Percentiles rank a stretch among this genome's conserved stretches.
phyloP scores from a whole-genome alignment of 2,113 vertebrate genomes.

The Corythornis vintsioides region DNA sequence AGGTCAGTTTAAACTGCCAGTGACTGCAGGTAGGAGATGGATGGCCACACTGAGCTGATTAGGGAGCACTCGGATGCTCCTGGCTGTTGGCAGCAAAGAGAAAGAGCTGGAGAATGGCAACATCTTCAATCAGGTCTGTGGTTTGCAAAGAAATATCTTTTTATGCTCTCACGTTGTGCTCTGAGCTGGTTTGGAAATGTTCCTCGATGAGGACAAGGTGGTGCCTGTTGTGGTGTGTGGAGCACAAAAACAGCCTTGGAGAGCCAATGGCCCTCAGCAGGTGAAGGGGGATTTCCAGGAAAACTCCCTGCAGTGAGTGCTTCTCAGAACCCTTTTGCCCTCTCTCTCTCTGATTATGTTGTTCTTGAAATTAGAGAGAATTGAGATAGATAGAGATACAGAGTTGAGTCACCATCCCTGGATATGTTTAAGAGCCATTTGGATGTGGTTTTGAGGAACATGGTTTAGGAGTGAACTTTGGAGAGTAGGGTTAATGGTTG shows the following conservation, averaged over 20 bases:
- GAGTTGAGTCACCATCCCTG: too few relatives aligned
- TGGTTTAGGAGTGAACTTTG: too few relatives aligned
- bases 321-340: neutral
- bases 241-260: neutral
- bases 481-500: too few relatives aligned
- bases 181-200: neutral
- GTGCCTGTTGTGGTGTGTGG: neutral
- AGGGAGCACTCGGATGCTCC: neutral
- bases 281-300: neutral
- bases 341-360: neutral
- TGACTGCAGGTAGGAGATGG: conserved; percentile 20
- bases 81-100: neutral
- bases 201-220: neutral
- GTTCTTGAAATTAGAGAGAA: neutral
- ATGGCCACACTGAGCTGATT: neutral
- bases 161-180: neutral
- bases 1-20: neutral
- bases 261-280: accelerated
- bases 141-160: neutral
- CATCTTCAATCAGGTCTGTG: neutral
- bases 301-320: neutral
- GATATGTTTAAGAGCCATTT: too few relatives aligned
- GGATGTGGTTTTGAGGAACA: too few relatives aligned
- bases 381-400: too few relatives aligned
- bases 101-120: neutral